These are phyloP conservation scores for Lampris incognitus DNA, from an alignment of 2,113 vertebrate species.

Conservation along the genomic window DNA sequence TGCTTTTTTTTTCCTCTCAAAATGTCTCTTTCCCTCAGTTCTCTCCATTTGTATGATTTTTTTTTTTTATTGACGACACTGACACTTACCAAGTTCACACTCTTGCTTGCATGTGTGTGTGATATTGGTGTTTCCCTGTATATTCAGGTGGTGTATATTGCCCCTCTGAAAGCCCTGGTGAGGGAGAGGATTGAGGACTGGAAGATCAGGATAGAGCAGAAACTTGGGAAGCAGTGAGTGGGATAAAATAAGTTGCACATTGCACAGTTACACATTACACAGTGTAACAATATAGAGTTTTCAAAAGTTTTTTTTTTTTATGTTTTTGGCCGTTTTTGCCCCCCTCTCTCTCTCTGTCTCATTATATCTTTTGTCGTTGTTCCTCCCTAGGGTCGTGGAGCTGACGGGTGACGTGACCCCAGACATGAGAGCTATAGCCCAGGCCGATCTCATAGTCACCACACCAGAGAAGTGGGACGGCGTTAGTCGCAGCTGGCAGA, in stretches of 20 bases:
- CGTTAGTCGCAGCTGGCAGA: slow-evolving; percentile 98
- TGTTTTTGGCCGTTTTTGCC: too few species aligned
- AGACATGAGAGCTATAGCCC: slow-evolving; percentile 93
- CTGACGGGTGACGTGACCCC: slow-evolving; percentile 97
- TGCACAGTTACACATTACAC: background rate
- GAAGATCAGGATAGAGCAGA: slow-evolving; percentile 96
- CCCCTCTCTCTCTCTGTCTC: background rate
- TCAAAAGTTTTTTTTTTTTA: background rate
- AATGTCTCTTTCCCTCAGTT: background rate
- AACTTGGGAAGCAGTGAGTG: slow-evolving; percentile 95
- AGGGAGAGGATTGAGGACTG: slow-evolving; percentile 98
- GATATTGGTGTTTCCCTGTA: background rate
- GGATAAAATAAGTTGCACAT: background rate
- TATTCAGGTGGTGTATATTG: slow-evolving; percentile 94
- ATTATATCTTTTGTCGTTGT: background rate
- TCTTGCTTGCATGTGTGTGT: background rate
- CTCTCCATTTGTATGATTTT: background rate
- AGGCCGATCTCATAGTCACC: slow-evolving; percentile 97
- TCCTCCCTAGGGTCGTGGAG: slow-evolving; percentile 89
- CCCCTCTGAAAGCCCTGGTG: slow-evolving; percentile 95
- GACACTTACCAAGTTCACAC: background rate
- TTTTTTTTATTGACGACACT: too few species aligned
- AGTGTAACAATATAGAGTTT: background rate
- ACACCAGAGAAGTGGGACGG: slow-evolving; percentile 99
- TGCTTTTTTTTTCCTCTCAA: background rate